Base-by-base conservation (phyloP, 2,797 vertebrate species). In the Gambusia yucatana region DNA sequence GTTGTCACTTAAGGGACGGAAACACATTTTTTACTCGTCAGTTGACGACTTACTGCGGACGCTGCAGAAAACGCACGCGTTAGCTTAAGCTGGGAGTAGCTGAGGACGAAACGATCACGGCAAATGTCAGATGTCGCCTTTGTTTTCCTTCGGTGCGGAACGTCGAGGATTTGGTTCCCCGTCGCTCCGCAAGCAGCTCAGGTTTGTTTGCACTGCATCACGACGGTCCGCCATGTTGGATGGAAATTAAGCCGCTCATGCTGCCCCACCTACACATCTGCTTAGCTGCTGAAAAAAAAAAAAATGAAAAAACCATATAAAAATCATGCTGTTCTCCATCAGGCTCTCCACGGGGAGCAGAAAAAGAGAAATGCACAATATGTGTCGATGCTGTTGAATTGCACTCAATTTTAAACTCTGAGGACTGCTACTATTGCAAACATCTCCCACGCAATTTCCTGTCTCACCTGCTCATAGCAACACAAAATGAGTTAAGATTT, bases 361-460 rank as follows among this genome's bases (percentile, higher is more conserved):
- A 47, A 7, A 7, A n/a, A 50, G 28, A 39, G 11, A 46, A 30
- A 46, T 17, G 30, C n/a, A 77, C 36, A 14, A 16, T 4, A 30
- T 11, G 10, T 39, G 39, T 41, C n/a, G 28, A 33, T 43, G 22
- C 13, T 47, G 43, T 71, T 30, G 25, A 61, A 70, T 77, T 75
- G 3, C 28, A 70, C 2, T 22, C 41, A n/a, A 39, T 79, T 61
- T 25, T 36, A 48, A 17, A 33, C 61, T 77, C 44, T 25, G 46
- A 46, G 13, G 43, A 52, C 5, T 65, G 47, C 72, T 75, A 72
- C 67, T 77, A 55, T 73, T 74, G 46, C 17, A 72, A 81, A 75
- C 67, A 48, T 61, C 79, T 78, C 48, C 83, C 73, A 48, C 44
- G 4, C 57, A 41, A 44, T 67, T 81, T 80, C 73, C 67, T 84